Evolutionary conservation across 1,140 invertebrate genomes (phyloP).

Genomic region (Chymomyza costata): DNA sequence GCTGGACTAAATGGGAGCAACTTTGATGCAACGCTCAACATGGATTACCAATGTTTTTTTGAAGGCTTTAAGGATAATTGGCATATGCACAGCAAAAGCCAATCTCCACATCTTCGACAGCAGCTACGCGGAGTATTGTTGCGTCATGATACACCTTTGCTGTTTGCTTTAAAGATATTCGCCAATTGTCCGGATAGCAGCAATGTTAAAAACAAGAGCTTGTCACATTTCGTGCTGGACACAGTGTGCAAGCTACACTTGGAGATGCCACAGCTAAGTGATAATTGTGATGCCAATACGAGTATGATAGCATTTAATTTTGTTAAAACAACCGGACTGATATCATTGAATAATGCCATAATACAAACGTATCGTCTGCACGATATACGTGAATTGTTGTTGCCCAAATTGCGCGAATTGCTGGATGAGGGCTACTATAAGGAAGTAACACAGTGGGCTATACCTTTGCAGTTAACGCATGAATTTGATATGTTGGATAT

Average conservation of each 20-base stretch:
- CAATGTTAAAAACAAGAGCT: slow-evolving; percentile 77
- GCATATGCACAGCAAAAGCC: slow-evolving; percentile 78
- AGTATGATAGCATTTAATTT: slow-evolving; percentile 80
- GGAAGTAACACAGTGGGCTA: slow-evolving; percentile 75
- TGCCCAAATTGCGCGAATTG: slow-evolving; percentile 77
- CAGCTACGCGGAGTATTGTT: slow-evolving; percentile 77
- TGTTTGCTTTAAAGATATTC: slow-evolving; percentile 77
- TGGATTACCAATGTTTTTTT: slow-evolving; percentile 55
- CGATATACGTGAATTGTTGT: slow-evolving; percentile 76
- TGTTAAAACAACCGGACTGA: slow-evolving; percentile 77
- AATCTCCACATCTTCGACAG: slow-evolving; percentile 74
- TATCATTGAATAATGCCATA: slow-evolving; percentile 77
- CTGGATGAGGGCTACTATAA: slow-evolving; percentile 78
- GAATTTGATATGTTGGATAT: slow-evolving; percentile 80
- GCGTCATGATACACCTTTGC: slow-evolving; percentile 77
- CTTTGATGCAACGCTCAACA: slow-evolving; percentile 55
- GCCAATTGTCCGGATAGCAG: slow-evolving; percentile 79
- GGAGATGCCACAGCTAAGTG: slow-evolving; percentile 49
- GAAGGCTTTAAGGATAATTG: slow-evolving; percentile 53
- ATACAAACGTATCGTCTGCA: slow-evolving; percentile 77
- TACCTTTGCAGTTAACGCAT: slow-evolving; percentile 51
- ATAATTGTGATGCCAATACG: slow-evolving; percentile 75
- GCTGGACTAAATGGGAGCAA: slow-evolving; percentile 64
- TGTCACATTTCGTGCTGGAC: slow-evolving; percentile 79
- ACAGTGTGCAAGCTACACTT: slow-evolving; percentile 76